Evolutionary conservation across 1,140 invertebrate genomes (phyloP), one percentile per base, ranked within the genome.

Genomic region (Lethocerus indicus): DNA sequence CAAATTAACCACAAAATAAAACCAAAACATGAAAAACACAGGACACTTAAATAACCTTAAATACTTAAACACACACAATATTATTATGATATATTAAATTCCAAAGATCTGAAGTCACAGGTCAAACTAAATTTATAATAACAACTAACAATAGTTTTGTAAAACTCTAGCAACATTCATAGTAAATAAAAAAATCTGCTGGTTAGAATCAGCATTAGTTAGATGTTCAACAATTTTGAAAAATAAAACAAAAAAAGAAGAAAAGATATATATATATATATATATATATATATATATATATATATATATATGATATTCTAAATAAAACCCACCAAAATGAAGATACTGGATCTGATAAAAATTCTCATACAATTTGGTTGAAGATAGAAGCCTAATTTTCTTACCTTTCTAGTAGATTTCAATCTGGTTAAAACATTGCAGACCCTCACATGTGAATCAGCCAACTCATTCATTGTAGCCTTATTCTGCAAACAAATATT

Each of bases 241-340:
- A 50, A 51, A 47, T 51, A 54, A 53, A 52, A 50, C 50, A 57
- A 16, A 57, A 59, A 57, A 47, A 53, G 56, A 51, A 52, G 49
- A 57, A 52, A 52, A 48, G 51, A 28, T 51, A 13, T 20, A 36
- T 27, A 28, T 29, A 43, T 26, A 28, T 54, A 4, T 25, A 13
- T 16, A 44, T 44, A 12, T 21, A 7, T 21, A 14, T 5, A 24
- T 44, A 24, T 9, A 20, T 12, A 25, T 12, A 12, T 9, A 18
- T 9, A 18, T 4, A 4, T 25, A 44, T 25, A 13, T 18, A 21
- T 12, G 7, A 23, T 24, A 23, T 18, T 44, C 12, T 44, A 6
- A 23, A 12, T 25, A 44, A 36, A 21, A 3, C 9, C 3, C 1
- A 16, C 16, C 1, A 21, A 2, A 35, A 48, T 36, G 13, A 9